phyloP scores from a whole-genome alignment of 1,140 invertebrate genomes.

The Diplogasteroides magnus region DNA sequence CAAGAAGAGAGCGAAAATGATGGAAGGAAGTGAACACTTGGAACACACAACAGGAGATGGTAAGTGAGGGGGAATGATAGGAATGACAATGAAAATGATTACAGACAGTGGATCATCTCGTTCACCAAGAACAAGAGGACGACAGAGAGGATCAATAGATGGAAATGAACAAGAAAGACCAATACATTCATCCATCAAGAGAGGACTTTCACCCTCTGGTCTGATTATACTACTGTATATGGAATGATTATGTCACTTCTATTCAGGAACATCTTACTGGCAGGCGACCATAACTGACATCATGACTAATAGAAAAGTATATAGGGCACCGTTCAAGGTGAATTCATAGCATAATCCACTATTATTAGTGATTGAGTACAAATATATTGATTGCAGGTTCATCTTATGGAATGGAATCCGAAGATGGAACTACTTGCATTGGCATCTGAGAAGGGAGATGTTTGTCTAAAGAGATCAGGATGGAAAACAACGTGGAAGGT shows the following conservation, averaged over 20 bases:
- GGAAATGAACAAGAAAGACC: neutral
- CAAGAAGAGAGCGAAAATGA: no score
- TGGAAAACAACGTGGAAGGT: neutral
- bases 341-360: neutral
- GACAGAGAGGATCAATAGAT: neutral
- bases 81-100: no score
- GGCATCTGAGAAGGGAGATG: neutral
- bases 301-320: neutral
- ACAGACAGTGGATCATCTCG: no score
- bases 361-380: neutral
- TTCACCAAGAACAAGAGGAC: no score
- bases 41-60: no score
- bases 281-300: neutral
- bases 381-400: neutral
- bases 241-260: no score
- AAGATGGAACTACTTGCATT: neutral
- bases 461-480: neutral
- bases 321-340: neutral
- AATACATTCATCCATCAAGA: neutral
- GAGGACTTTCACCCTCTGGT: no score
- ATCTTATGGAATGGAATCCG: neutral
- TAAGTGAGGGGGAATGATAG: no score
- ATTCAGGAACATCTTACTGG: no score
- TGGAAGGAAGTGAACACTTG: no score
- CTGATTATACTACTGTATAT: no score